Evolutionary conservation across 2,888 invertebrate genomes (phyloP), one percentile per base, ranked within the genome.

Genomic region (Amiota communis): DNA sequence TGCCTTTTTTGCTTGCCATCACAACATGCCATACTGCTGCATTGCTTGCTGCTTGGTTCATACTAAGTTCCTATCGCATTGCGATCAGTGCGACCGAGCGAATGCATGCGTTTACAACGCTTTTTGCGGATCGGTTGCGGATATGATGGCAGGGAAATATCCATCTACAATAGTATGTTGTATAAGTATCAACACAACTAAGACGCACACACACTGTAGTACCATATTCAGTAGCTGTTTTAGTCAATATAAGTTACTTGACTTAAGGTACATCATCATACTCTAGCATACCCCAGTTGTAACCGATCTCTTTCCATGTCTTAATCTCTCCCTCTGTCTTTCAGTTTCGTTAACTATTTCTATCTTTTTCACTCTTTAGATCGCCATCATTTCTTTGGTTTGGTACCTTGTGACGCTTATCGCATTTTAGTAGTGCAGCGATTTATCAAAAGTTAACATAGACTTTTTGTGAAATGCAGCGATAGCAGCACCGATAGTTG

Each of bases 391-490:
- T 8, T 59, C 17, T 11, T n/a, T 10, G 2, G 10, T 59, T 59
- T 59, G 59, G 59, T 59, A 20, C 15, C 53, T 23, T 75, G 78
- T 82, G 82, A 82, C 84, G 83, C 84, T 84, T 84, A 84, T 84
- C 84, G 86, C 87, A 86, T 84, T 87, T 87, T 85, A 86, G 83
- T 85, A 84, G 87, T 85, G 87, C 87, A 87, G 82, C 87, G 87
- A 87, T 87, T 87, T 87, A 87, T 87, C 87, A 87, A 87, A 36
- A 87, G 86, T 87, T 87, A 87, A 87, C 87, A 87, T 87, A 87
- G 87, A 87, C 87, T 87, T 87, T 87, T 86, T 51, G 12, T 51
- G 13, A 78, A 79, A 68, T 59, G 57, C 59, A 59, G 49, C 51
- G 67, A 68, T 51, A 53, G 51, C 63, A n/a, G 20, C 48, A 65